A percentile compares a stretch with the other conserved stretches of the same genome.
phyloP scores from a whole-genome alignment of 2,888 invertebrate species.

The Ischnus inquisitorius region DNA sequence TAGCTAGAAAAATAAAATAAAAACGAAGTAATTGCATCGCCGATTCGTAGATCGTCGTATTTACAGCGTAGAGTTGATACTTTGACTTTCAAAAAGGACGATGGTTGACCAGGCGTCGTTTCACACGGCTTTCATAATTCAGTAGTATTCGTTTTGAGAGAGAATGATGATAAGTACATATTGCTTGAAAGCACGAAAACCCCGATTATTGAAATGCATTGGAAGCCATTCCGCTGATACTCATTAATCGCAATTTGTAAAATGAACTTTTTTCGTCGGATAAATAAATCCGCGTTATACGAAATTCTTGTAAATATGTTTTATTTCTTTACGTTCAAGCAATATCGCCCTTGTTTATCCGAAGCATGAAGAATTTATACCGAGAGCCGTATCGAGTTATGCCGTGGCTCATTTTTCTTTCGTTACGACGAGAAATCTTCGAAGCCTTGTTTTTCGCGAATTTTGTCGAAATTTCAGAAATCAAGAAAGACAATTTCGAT shows the following conservation, averaged over 20 bases:
- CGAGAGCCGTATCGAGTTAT: constrained; percentile 16
- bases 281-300: background rate
- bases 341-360: background rate
- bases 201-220: constrained; percentile 11
- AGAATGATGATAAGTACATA: constrained; percentile 56
- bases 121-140: background rate
- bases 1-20: constrained; percentile 20
- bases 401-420: constrained; percentile 3
- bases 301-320: background rate
- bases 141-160: background rate
- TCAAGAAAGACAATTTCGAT: too few relatives aligned
- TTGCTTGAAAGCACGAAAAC: constrained; percentile 31
- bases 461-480: background rate
- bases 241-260: constrained; percentile 9
- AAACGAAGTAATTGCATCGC: constrained; percentile 40
- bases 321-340: background rate
- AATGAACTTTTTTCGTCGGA: background rate
- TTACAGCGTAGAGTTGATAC: constrained; percentile 55
- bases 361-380: constrained; percentile 10
- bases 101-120: constrained; percentile 22
- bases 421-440: background rate
- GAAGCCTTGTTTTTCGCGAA: constrained; percentile 29
- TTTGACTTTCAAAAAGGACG: constrained; percentile 38
- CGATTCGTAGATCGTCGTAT: constrained; percentile 60
- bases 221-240: constrained; percentile 21